A percentile compares a stretch with the other conserved stretches of the same genome.
Conservation (phyloP, 2,113 vertebrate genomes). For the Cyanoliseus patagonus region DNA sequence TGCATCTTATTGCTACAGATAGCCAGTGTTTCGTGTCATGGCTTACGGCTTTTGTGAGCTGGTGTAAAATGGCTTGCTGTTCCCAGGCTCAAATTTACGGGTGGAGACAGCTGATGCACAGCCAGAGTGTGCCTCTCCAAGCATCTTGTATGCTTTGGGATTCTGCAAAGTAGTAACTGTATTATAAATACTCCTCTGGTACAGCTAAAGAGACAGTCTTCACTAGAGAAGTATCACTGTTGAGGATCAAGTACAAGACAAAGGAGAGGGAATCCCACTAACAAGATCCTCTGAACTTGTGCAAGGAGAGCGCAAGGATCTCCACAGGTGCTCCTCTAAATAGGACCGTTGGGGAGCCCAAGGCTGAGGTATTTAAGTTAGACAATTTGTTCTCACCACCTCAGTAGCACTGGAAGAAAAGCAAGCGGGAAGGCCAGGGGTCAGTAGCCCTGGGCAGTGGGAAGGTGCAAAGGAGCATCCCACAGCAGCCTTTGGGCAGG, state of each 20-base stretch:
- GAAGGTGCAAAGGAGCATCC: neutral
- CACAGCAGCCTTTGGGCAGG: neutral
- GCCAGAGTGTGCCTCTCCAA: neutral
- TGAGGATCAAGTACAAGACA: neutral
- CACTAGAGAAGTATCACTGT: neutral
- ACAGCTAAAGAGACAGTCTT: neutral
- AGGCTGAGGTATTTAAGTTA: neutral
- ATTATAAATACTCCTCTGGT: neutral
- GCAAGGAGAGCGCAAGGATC: rapidly evolving
- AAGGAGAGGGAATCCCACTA: neutral
- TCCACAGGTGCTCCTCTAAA: neutral
- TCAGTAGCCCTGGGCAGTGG: neutral
- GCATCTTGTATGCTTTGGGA: neutral
- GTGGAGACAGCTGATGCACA: neutral
- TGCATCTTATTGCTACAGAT: constrained; percentile 12
- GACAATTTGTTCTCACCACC: neutral
- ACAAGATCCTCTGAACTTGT: neutral
- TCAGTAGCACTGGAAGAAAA: neutral
- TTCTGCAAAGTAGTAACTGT: neutral
- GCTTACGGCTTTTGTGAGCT: neutral
- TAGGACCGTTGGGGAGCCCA: neutral
- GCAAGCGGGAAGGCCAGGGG: neutral
- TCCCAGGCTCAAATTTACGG: neutral
- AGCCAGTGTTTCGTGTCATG: neutral
- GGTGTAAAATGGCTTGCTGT: constrained; percentile 1